These are phyloP conservation scores for Neria commutata DNA, from an alignment of 2,888 invertebrate genomes.

Conservation along the genomic window DNA sequence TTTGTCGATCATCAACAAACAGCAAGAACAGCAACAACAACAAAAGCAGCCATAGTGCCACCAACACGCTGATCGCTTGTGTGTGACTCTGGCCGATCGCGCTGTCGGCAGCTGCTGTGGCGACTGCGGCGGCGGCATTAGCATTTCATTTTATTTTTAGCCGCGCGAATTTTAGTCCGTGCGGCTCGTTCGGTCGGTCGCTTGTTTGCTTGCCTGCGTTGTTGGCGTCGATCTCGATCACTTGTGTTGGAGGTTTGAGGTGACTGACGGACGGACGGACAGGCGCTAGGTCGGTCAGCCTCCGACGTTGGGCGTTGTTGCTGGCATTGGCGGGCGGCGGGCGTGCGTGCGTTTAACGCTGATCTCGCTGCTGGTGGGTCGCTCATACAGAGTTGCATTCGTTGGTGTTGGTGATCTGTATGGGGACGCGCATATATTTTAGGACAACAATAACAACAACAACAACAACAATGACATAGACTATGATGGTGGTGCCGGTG, in stretches of 20 bases:
- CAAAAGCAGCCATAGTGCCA: no score
- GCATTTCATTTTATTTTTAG: conserved; percentile 13
- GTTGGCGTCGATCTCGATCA: not conserved
- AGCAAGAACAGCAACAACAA: no score
- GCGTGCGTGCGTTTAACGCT: not conserved
- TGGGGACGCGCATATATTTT: conserved; percentile 2
- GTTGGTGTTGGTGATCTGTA: not conserved
- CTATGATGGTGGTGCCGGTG: no score
- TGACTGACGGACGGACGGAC: conserved; percentile 35
- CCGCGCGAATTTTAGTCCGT: conserved; percentile 7
- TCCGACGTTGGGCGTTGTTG: not conserved
- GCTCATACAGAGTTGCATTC: no score
- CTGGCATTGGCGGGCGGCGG: not conserved
- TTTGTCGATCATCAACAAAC: conserved; percentile 15
- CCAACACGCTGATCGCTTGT: no score
- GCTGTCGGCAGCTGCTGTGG: not conserved
- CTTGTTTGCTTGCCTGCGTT: not conserved
- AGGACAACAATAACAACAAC: no score
- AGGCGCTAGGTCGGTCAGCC: not conserved
- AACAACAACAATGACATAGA: no score
- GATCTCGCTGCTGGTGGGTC: not conserved
- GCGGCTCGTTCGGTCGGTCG: not conserved
- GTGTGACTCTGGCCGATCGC: no score
- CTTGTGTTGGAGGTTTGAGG: conserved; percentile 6
- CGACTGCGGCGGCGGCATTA: not conserved